Conservation (phyloP, 2,113 vertebrate genomes). For the Isichthys henryi region DNA sequence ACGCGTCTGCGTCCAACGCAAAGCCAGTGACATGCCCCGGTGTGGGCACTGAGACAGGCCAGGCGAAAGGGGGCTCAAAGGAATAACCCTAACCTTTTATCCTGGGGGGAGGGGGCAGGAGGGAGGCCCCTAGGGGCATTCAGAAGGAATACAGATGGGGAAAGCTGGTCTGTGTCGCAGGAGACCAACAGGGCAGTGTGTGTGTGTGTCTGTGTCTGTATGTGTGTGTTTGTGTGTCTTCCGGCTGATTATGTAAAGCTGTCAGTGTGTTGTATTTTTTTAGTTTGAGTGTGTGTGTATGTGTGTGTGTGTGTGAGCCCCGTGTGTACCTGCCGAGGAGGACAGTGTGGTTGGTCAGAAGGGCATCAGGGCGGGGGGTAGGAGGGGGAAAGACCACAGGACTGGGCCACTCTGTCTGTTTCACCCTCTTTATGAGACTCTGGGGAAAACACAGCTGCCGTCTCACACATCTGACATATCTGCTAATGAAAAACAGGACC, state of each 20-base stretch:
- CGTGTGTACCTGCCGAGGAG: background rate
- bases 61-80: background rate
- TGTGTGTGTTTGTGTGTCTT: background rate
- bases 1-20: background rate
- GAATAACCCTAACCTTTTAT: background rate
- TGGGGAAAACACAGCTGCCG: background rate
- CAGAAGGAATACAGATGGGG: background rate
- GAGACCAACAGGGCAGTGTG: background rate
- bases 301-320: background rate
- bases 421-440: background rate
- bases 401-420: background rate
- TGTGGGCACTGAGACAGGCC: background rate
- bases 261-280: no score
- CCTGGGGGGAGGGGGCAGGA: background rate
- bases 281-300: no score
- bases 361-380: background rate
- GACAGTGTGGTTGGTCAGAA: background rate
- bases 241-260: no score
- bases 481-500: background rate
- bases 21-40: background rate
- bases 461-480: background rate
- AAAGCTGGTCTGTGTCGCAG: background rate
- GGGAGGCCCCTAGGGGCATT: background rate
- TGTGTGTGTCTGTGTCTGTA: background rate
- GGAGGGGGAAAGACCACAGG: background rate